phyloP scores from a whole-genome alignment of 2,113 vertebrate species.

The Geococcyx californianus region DNA sequence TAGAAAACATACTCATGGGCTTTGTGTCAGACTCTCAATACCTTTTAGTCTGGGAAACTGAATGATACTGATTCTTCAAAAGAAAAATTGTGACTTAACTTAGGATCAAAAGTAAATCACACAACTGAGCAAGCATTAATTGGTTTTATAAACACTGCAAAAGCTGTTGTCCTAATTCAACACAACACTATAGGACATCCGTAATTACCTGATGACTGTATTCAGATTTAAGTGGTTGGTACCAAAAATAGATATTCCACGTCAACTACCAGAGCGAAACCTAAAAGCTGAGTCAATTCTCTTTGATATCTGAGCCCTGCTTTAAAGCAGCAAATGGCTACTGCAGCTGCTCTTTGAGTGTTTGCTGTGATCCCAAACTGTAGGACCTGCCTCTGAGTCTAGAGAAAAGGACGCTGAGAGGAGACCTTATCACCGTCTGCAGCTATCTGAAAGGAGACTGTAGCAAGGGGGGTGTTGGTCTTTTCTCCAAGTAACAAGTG shows the following conservation, averaged over 20 bases:
- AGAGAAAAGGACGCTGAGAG: too few relatives aligned
- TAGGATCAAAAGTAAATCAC: neutral
- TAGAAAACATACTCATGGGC: neutral
- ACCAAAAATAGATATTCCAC: neutral
- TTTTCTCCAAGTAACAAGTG: too few relatives aligned
- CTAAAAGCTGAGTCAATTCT: neutral
- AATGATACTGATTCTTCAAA: neutral
- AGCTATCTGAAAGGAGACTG: too few relatives aligned
- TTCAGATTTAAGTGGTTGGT: neutral
- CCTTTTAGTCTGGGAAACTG: neutral
- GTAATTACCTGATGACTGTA: neutral
- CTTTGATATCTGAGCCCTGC: neutral
- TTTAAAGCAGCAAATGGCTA: slow-evolving; percentile 8
- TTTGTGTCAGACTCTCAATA: neutral
- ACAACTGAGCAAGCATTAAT: neutral
- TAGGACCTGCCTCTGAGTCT: neutral
- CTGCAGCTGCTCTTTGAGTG: neutral
- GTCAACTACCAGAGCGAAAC: neutral
- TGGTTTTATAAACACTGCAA: neutral
- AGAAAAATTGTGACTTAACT: neutral
- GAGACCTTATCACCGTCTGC: too few relatives aligned
- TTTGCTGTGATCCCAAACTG: neutral
- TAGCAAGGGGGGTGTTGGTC: too few relatives aligned
- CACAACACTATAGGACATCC: neutral
- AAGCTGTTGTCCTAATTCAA: neutral